Base-by-base conservation (phyloP, 2,113 vertebrate species). In the Chionodraco myersi region DNA sequence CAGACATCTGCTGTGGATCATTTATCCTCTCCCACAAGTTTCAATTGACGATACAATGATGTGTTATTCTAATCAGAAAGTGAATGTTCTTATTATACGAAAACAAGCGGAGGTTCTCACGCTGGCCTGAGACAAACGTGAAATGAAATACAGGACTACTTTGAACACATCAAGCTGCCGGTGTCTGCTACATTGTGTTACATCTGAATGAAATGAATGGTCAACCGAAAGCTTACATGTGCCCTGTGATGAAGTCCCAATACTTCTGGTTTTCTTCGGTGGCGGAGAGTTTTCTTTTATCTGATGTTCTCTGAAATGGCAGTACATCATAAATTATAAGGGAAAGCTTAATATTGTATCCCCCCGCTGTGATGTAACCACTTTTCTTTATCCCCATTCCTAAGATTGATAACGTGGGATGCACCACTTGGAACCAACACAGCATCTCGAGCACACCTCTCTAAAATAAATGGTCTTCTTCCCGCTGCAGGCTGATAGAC, bases 401-500 rank as follows among this genome's bases (percentile, higher is more conserved):
- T 73, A 65, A 82, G 86, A 93, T 85, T 92, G 91, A 94, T 92
- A 85, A 87, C 56, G 15, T 70, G 67, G 70, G 23, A 82, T 82
- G 80, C 71, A 58, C 65, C 62, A 70, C 82, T 90, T 79, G 79
- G 84, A 88, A 86, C 84, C 83, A 87, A 77, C 79, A 52, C 70
- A 58, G 70, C 61, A 26, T 74, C 78, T 82, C 70, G 15, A 59
- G 73, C 72, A 67, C 70, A 78, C 60, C 79, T 65, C 67, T 82
- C 59, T 79, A 68, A 88, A 92, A 91, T 75, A 86, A 85, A 92
- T 88, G 80, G 67, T 77, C 77, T 66, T 83, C 74, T 72, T 90
- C 73, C 84, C 85, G 85, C 84, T 86, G 56, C 49, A 8, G 84
- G 89, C 90, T 65, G 92, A 93, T 89, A 86, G 91, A 92, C 91